Evolutionary conservation across 2,797 vertebrate species (phyloP).

Genomic region (Muraenolepis orangiensis): DNA sequence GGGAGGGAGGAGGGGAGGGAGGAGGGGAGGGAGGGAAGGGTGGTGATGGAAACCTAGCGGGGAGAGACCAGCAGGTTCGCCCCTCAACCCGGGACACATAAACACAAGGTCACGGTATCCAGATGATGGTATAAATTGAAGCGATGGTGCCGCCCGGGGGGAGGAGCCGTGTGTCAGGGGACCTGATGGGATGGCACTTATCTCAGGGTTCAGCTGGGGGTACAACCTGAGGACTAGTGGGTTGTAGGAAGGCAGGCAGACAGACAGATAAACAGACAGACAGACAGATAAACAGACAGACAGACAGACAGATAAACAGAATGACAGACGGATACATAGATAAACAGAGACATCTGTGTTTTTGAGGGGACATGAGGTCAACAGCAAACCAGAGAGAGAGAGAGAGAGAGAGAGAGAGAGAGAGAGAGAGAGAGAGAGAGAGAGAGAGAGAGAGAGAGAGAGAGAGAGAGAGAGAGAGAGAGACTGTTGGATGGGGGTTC

Average conservation of each 20-base stretch:
- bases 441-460: too few species aligned
- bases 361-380: too few species aligned
- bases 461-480: too few species aligned
- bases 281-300: background rate
- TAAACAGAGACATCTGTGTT: too few species aligned
- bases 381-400: background rate
- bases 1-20: too few species aligned
- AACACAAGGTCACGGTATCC: background rate
- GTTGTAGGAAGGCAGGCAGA: background rate
- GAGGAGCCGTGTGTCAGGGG: background rate
- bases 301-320: background rate
- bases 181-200: background rate
- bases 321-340: too few species aligned
- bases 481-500: background rate
- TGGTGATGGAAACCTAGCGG: too few species aligned
- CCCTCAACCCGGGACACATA: too few species aligned
- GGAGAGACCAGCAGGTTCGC: too few species aligned
- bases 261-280: background rate
- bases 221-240: background rate
- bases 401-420: background rate
- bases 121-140: background rate
- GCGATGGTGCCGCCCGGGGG: background rate
- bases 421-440: too few species aligned
- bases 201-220: background rate
- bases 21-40: too few species aligned